Evolutionary conservation across 2,888 invertebrate species (phyloP), one percentile per base, ranked within the genome.

Genomic region (Tetrapedia diversipes): DNA sequence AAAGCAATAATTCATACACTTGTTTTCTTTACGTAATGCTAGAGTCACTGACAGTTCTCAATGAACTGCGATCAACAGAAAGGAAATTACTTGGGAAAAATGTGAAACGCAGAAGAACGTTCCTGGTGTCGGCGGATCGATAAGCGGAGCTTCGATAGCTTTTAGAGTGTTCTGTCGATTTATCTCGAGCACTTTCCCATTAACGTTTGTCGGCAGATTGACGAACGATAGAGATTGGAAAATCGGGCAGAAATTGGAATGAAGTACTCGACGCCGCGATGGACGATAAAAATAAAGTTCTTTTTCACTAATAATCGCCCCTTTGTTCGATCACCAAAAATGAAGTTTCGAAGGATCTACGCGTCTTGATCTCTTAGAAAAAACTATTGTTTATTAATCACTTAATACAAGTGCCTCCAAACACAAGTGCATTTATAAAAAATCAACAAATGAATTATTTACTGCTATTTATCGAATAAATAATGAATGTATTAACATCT

Each of bases 121-220:
- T 14, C n/a, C 59, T 47, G 63, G 69, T 65, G 56, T 75, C 51
- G 65, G 56, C 6, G 34, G 70, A 57, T 76, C 77, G 77, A 77
- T 76, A 66, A 66, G 76, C 69, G 54, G 32, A 43, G 27, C 70
- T 70, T 76, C 53, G 66, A 77, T 70, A 41, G 76, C 76, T 77
- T 68, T 59, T 61, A 65, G 65, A 45, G 70, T 61, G 76, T 41
- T 47, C 65, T 59, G 70, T 76, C 56, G 77, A 76, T 77, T 76
- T 76, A 76, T 70, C 61, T 77, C 77, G 61, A 77, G 75, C 65
- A 57, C 77, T 61, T 76, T 65, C 34, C 66, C 60, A 59, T 77
- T 68, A 53, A 67, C 67, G 77, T 68, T 68, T 66, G 66, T 67
- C 64, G 72, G 68, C 29, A 32, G 77, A 71, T 56, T 45, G 77